These are phyloP conservation scores for Xestia c-nigrum DNA, from an alignment of 2,888 invertebrate species.

Conservation along the genomic window DNA sequence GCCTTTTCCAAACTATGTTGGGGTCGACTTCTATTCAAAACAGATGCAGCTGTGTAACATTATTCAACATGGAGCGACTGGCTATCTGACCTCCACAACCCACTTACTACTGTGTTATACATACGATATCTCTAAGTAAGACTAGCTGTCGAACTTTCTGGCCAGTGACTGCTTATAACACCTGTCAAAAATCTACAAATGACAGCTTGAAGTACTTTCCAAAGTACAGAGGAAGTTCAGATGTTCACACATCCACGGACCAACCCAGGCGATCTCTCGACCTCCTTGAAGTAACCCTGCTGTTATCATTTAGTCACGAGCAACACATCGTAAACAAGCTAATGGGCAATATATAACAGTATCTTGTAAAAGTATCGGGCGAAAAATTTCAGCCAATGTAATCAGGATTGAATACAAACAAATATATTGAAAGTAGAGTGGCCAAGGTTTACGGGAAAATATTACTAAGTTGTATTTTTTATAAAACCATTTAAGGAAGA, in stretches of 20 bases:
- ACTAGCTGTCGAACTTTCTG: not conserved
- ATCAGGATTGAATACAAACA: conserved; percentile 60
- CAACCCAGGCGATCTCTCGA: not conserved
- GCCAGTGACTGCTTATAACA: not conserved
- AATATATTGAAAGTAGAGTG: conserved; percentile 36
- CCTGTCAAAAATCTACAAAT: not conserved
- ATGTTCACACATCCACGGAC: not conserved
- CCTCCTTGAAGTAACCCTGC: not conserved
- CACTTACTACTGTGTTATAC: not conserved
- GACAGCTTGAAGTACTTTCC: not conserved
- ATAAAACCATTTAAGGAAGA: not conserved
- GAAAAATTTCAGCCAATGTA: conserved; percentile 47
- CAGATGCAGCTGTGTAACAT: not conserved
- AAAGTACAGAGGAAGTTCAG: not conserved
- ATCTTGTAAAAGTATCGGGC: conserved; percentile 23
- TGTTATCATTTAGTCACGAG: not conserved
- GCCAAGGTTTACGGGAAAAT: not conserved
- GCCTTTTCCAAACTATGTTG: not conserved
- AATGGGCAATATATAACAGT: conserved; percentile 25
- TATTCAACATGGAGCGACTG: not conserved
- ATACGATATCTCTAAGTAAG: not conserved
- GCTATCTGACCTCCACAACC: not conserved
- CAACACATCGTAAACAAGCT: conserved; percentile 21
- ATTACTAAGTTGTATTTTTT: not conserved
- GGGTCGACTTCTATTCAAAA: not conserved